Evolutionary conservation across 2,888 invertebrate genomes (phyloP).

Genomic region (Molanna angustata): DNA sequence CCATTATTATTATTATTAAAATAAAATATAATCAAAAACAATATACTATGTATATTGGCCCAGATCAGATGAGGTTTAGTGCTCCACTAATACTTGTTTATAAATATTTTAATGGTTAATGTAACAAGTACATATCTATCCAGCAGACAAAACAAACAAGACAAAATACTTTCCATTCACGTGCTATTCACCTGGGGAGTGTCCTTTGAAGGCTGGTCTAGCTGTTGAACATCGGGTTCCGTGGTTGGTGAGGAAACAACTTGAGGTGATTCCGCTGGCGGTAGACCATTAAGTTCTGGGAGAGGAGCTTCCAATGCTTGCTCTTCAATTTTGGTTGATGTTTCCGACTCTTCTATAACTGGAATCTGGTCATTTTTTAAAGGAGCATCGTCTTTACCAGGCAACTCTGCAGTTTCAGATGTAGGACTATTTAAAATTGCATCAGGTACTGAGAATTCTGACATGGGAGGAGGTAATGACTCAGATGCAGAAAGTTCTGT

Average conservation of each 20-base stretch:
- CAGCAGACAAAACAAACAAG: conserved; percentile 32
- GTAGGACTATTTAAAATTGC: conserved; percentile 29
- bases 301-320: conserved; percentile 9
- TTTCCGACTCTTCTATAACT: conserved; percentile 11
- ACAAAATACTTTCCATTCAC: conserved; percentile 32
- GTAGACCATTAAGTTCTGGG: conserved; percentile 11
- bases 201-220: conserved; percentile 17
- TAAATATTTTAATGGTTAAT: conserved; percentile 28
- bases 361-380: conserved; percentile 12
- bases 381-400: conserved; percentile 24
- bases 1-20: conserved; percentile 13
- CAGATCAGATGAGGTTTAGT: conserved; percentile 29
- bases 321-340: conserved; percentile 10
- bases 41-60: conserved; percentile 16
- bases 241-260: neutral
- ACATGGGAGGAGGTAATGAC: conserved; percentile 31
- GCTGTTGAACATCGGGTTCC: conserved; percentile 16
- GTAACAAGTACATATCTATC: conserved; percentile 30
- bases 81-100: conserved; percentile 23
- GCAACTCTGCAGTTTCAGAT: conserved; percentile 29
- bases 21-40: conserved; percentile 23
- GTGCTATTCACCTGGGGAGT: conserved; percentile 33
- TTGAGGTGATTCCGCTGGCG: conserved; percentile 18
- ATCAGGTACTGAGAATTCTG: conserved; percentile 27
- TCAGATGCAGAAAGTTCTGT: conserved; percentile 30